Base-by-base conservation (phyloP, 2,113 vertebrate genomes). In the Marmota flaviventris region DNA sequence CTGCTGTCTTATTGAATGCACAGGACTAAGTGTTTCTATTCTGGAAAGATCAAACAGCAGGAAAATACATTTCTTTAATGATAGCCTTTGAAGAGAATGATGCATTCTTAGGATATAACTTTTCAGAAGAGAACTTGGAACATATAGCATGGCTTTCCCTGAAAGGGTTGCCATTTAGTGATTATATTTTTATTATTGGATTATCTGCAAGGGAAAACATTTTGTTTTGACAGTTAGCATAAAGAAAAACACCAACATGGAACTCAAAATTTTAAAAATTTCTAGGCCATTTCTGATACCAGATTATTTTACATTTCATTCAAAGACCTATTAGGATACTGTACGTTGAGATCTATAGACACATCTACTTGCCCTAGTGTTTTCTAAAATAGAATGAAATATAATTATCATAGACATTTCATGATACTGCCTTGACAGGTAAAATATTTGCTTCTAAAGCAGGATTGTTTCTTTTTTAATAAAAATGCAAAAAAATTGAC, bases 11-110 rank as follows among this genome's bases (percentile, higher is more conserved):
- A 39, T 12, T 51, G 78, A 95, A 77, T 73, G 65, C 76, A 85
- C 37, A 93, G 87, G 65, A 93, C 81, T 27, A 45, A 24, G 29
- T 53, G 82, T 94, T 95, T 63, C 76, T 53, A 37, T 61, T 37
- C 91, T 45, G 45, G 75, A 70, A 93, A 90, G 65, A 94, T 85
- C 76, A 94, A 70, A 72, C 63, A 87, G 65, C 32, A 92, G 39
- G 63, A 82, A 96, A 93, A 92, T 73, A n/a, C 72, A 91, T 79
- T 95, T 87, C 86, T 63, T 97, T 95, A 95, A 93, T 92, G 90
- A 95, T 17, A 72, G 91, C 24, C 79, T 90, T 92, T 70, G 48
- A 93, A 48, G 67, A 93, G 78, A 97, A 94, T 16, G 9, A 39
- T 61, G n/a, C 14, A 86, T 91, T 94, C 82, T 83, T 75, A 85